Conservation (phyloP, 2,888 invertebrate genomes). For the Anthoptus insignis region DNA sequence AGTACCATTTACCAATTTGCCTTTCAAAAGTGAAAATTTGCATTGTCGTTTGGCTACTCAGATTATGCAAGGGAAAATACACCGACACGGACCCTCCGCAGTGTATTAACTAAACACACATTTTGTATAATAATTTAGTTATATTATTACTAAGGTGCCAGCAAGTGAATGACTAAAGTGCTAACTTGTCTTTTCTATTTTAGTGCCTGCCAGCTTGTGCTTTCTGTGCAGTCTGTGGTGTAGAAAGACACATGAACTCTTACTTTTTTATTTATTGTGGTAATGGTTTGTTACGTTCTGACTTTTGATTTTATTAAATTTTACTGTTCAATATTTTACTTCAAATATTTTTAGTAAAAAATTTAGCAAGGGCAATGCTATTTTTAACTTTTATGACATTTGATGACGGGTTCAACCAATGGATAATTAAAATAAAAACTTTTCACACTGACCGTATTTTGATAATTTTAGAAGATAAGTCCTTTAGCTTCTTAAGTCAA, state of each 20-base stretch:
- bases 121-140: constrained; percentile 4
- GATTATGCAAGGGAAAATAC: constrained; percentile 5
- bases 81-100: constrained; percentile 5
- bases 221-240: neutral
- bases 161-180: neutral
- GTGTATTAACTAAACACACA: constrained; percentile 5
- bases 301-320: too few relatives aligned
- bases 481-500: too few relatives aligned
- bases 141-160: neutral
- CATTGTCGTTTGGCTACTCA: constrained; percentile 8
- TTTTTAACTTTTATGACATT: too few relatives aligned
- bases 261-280: neutral
- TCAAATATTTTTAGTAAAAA: too few relatives aligned
- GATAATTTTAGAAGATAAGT: too few relatives aligned
- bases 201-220: neutral
- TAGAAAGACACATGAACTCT: neutral
- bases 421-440: too few relatives aligned
- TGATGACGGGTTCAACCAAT: too few relatives aligned
- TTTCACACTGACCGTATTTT: too few relatives aligned
- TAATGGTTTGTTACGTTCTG: neutral
- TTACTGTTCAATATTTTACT: too few relatives aligned
- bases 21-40: constrained; percentile 11
- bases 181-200: neutral
- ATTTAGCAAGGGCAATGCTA: too few relatives aligned
- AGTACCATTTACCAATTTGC: neutral